Percentiles rank a stretch among this genome's conserved stretches.
phyloP scores from a whole-genome alignment of 2,797 vertebrate species.

The Uromys caudimaculatus region DNA sequence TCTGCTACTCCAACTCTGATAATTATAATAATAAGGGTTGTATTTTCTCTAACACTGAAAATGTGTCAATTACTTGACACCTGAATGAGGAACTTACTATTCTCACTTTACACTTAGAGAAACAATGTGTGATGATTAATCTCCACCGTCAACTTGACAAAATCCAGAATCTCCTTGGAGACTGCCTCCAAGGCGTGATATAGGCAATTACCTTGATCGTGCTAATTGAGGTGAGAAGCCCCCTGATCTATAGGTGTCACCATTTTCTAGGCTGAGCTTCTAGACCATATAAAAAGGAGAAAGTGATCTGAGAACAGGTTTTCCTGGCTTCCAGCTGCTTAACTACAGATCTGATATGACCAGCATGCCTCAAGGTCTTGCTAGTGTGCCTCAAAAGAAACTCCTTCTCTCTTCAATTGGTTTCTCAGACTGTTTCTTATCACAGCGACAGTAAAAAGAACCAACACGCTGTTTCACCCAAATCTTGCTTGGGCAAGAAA shows the following conservation, averaged over 20 bases:
- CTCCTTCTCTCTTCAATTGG: background rate
- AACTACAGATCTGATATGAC: background rate
- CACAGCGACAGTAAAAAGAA: background rate
- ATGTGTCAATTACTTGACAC: background rate
- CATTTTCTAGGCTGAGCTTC: background rate
- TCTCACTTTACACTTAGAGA: background rate
- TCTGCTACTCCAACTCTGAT: no score
- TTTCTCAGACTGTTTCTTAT: no score
- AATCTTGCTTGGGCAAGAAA: background rate
- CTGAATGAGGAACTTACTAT: background rate
- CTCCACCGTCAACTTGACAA: background rate
- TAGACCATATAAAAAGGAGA: background rate
- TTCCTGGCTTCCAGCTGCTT: background rate
- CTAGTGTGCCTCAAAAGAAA: background rate
- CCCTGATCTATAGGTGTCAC: background rate
- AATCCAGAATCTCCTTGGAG: background rate
- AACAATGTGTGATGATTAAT: background rate
- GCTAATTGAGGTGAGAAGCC: background rate
- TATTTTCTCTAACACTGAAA: constrained; percentile 9
- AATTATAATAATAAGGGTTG: background rate
- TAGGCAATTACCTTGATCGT: background rate
- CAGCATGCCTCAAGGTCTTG: background rate
- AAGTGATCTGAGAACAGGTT: background rate
- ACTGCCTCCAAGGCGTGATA: background rate
- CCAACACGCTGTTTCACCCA: background rate